These are phyloP conservation scores for Poecile atricapillus DNA, from an alignment of 2,113 vertebrate species.

Conservation along the genomic window DNA sequence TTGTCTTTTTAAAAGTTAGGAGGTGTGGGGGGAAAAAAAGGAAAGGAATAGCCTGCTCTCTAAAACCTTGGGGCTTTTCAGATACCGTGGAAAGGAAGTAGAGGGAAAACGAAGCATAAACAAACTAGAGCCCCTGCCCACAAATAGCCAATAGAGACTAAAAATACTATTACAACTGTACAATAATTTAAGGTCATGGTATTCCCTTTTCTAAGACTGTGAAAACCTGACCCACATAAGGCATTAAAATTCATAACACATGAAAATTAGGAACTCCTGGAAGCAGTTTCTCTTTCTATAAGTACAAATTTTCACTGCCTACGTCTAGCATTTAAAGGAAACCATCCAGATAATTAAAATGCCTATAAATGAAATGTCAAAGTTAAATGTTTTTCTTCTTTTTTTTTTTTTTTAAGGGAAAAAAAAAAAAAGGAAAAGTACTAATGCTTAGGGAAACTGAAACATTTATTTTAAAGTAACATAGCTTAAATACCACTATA, in stretches of 20 bases:
- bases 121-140: conserved; percentile 50
- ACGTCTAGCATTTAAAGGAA: conserved; percentile 77
- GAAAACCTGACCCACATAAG: conserved; percentile 63
- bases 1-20: conserved; percentile 38
- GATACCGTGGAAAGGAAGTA: neutral
- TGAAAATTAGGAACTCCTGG: conserved; percentile 75
- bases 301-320: conserved; percentile 72
- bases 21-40: neutral
- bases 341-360: conserved; percentile 80
- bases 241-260: conserved; percentile 78
- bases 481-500: conserved; percentile 60
- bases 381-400: conserved; percentile 71
- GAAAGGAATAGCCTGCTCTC: conserved; percentile 18
- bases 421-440: neutral
- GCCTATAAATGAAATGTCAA: conserved; percentile 78
- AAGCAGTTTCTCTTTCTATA: conserved; percentile 71
- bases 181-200: conserved; percentile 73
- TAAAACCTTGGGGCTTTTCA: conserved; percentile 60
- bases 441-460: conserved; percentile 57
- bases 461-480: conserved; percentile 72
- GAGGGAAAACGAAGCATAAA: conserved; percentile 53
- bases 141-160: conserved; percentile 67
- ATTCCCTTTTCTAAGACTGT: conserved; percentile 58
- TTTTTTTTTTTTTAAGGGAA: neutral
- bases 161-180: conserved; percentile 63